Base-by-base conservation (phyloP, 2,888 invertebrate genomes). In the Napeogenes inachia region DNA sequence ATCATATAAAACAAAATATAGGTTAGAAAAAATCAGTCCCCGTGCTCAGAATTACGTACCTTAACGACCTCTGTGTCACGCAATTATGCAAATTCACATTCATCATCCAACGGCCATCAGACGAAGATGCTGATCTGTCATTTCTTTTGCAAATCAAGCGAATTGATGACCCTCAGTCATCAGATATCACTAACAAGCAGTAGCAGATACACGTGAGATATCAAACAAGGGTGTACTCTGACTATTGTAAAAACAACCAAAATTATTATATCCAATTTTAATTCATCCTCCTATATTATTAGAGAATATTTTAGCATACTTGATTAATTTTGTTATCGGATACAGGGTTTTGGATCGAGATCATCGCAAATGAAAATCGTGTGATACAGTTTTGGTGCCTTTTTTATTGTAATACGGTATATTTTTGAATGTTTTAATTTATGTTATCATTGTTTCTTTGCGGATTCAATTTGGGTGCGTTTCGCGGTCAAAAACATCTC, bases 121-220 rank as follows among this genome's bases (percentile, higher is more conserved):
- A 60, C 58, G 59, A 59, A 65, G 65, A 69, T 68, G 57, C 63
- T 68, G 68, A 72, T 69, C 73, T 70, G 70, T 72, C 66, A 71
- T 72, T 74, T 77, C 78, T 79, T 76, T 74, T 70, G 77, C 80
- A 74, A 80, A 83, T 81, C 80, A 77, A 76, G 77, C 79, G 71
- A 78, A 83, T 82, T 84, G 85, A 84, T 85, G 83, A 81, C 78
- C 79, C 72, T 53, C 71, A 70, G 77, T 70, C 79, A 84, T 84
- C 84, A 70, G 85, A 86, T 85, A 84, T 61, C 71, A 71, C 83
- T 86, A 86, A 85, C 85, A 84, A 85, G 84, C 82, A 69, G 86
- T 83, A 84, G 85, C 84, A 70, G 85, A 85, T 85, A 75, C 70
- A 77, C 85, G 85, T 85, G 86, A 68, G 82, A 85, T 84, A 76